Conservation (phyloP, 2,888 invertebrate species). For the Ormia ochracea region DNA sequence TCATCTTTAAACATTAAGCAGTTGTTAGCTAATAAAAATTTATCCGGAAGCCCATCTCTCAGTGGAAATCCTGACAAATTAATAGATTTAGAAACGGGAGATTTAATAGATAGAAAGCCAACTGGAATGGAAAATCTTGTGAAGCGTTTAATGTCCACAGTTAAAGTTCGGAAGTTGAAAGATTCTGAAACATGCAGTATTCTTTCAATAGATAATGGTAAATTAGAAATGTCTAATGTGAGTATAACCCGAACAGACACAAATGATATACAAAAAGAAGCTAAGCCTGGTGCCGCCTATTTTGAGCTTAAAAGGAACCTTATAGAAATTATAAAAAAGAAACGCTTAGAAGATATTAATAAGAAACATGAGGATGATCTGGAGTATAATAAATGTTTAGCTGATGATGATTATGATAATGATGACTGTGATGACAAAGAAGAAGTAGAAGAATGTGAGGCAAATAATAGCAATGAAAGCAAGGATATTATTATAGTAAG, state of each 20-base stretch:
- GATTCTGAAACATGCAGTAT: constrained; percentile 79
- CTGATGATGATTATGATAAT: constrained; percentile 74
- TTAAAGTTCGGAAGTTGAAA: constrained; percentile 79
- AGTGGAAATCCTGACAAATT: constrained; percentile 79
- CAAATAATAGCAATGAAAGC: constrained; percentile 65
- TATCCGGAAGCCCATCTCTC: constrained; percentile 77
- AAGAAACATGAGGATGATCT: constrained; percentile 78
- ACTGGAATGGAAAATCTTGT: constrained; percentile 83
- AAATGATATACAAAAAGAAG: constrained; percentile 70
- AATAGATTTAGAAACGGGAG: constrained; percentile 81
- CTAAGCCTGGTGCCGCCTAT: constrained; percentile 84
- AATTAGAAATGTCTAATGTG: constrained; percentile 76
- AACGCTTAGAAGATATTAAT: constrained; percentile 83
- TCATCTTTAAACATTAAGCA: constrained; percentile 67
- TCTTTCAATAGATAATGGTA: constrained; percentile 76
- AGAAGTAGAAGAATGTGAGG: constrained; percentile 71
- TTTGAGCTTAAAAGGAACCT: constrained; percentile 84
- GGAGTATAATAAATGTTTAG: constrained; percentile 71
- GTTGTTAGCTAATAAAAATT: constrained; percentile 66
- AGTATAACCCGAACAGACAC: constrained; percentile 69
- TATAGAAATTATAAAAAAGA: constrained; percentile 83
- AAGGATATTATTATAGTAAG: constrained; percentile 64
- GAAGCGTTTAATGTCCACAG: constrained; percentile 84
- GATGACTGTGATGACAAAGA: constrained; percentile 69
- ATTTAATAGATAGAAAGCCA: constrained; percentile 74